These are phyloP conservation scores for Mesoclemmys tuberculata DNA, from an alignment of 2,113 vertebrate genomes.

Conservation along the genomic window DNA sequence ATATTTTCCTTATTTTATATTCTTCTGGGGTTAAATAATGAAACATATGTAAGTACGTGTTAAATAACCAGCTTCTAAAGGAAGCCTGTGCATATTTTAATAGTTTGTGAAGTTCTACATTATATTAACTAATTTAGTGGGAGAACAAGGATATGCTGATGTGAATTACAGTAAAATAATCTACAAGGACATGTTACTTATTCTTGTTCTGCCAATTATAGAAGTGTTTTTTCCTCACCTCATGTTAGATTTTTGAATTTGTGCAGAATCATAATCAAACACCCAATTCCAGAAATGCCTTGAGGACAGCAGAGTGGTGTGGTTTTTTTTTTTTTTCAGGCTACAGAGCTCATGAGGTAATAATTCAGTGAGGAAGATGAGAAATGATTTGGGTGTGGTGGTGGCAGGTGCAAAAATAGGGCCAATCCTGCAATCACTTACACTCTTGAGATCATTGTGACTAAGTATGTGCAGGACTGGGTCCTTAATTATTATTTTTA, in stretches of 20 bases:
- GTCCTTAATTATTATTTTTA: not conserved
- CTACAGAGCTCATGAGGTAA: not conserved
- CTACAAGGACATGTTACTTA: not conserved
- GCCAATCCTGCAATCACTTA: not conserved
- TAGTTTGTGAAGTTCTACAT: not conserved
- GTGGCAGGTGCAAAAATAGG: not conserved
- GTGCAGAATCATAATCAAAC: not conserved
- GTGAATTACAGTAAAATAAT: not conserved
- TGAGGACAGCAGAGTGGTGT: not conserved
- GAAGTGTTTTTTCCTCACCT: not conserved
- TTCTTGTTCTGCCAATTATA: not conserved
- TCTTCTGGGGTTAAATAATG: not conserved
- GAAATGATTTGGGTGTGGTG: not conserved
- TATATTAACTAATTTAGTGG: not conserved
- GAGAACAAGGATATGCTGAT: not conserved
- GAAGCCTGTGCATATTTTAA: not conserved
- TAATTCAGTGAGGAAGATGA: not conserved
- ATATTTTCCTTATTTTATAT: not conserved
- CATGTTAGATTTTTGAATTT: not conserved
- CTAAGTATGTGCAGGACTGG: rapidly evolving
- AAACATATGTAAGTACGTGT: not conserved
- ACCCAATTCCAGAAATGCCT: not conserved
- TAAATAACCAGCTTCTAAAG: not conserved
- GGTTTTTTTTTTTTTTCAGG: not conserved
- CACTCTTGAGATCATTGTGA: rapidly evolving